These are phyloP conservation scores for Mycteria americana DNA, from an alignment of 2,797 vertebrate species.

Conservation along the genomic window DNA sequence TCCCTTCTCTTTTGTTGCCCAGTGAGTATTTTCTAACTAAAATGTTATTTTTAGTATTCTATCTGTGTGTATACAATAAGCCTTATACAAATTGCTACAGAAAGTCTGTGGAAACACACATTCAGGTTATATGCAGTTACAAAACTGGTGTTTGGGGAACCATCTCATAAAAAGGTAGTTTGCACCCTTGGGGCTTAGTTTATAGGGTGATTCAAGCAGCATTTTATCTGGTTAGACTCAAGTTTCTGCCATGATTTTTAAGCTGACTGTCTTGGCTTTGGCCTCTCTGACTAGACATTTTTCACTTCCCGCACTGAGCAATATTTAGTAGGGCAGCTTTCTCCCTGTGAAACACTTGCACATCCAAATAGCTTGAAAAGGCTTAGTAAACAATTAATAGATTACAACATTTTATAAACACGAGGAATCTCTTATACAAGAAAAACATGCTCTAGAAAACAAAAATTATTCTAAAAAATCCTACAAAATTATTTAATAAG, in stretches of 20 bases:
- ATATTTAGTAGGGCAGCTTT: not conserved
- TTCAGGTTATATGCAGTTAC: not conserved
- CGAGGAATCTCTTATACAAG: not conserved
- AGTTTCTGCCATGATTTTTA: not conserved
- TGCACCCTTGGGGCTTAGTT: not conserved
- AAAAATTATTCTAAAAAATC: not conserved
- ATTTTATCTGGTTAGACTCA: constrained; percentile 13
- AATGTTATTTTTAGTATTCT: not conserved
- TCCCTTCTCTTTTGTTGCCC: not conserved
- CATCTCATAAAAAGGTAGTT: constrained; percentile 7
- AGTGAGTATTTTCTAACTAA: not conserved
- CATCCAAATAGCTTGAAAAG: not conserved
- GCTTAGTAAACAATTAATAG: not conserved
- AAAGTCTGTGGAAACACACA: not conserved
- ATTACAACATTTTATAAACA: not conserved
- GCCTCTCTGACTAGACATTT: not conserved
- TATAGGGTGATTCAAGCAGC: not conserved
- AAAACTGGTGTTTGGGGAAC: constrained; percentile 7
- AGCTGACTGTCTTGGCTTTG: not conserved
- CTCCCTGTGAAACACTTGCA: not conserved
- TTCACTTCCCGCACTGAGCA: not conserved
- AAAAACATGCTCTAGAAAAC: not conserved
- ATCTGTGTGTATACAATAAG: not conserved
- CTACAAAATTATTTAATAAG: not conserved
- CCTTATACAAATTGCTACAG: not conserved